phyloP scores from a whole-genome alignment of 2,797 vertebrate genomes.

The Chiroxiphia lanceolata region DNA sequence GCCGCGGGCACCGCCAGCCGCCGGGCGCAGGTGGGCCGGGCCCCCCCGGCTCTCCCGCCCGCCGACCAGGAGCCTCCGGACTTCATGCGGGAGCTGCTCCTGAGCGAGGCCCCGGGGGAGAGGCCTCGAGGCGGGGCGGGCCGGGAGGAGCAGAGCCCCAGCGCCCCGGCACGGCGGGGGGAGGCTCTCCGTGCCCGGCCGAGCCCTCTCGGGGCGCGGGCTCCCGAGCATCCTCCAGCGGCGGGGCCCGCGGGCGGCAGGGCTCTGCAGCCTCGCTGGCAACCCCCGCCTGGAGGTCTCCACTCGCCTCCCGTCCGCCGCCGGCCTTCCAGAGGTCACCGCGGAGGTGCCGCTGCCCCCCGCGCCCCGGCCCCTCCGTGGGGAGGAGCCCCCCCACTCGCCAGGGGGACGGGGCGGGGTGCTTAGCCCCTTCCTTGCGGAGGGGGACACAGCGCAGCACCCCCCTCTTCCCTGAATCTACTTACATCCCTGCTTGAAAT shows the following conservation, averaged over 20 bases:
- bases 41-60: slow-evolving; percentile 24
- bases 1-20: slow-evolving; percentile 24
- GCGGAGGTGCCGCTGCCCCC: background rate
- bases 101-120: slow-evolving; percentile 31
- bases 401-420: background rate
- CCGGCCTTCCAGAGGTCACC: background rate
- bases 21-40: slow-evolving; percentile 37
- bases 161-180: background rate
- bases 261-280: background rate
- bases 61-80: slow-evolving; percentile 28
- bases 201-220: background rate
- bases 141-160: background rate
- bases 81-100: slow-evolving; percentile 42
- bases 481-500: background rate
- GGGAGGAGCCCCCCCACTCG: background rate
- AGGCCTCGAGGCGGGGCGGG: slow-evolving; percentile 37
- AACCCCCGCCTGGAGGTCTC: background rate
- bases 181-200: background rate
- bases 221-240: background rate
- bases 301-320: background rate
- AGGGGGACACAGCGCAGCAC: background rate
- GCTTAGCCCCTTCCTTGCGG: background rate
- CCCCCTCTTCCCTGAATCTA: background rate
- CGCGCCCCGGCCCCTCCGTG: background rate
- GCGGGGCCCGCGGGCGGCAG: background rate